These are phyloP conservation scores for Eciton burchellii DNA, from an alignment of 1,140 invertebrate genomes.

Conservation along the genomic window DNA sequence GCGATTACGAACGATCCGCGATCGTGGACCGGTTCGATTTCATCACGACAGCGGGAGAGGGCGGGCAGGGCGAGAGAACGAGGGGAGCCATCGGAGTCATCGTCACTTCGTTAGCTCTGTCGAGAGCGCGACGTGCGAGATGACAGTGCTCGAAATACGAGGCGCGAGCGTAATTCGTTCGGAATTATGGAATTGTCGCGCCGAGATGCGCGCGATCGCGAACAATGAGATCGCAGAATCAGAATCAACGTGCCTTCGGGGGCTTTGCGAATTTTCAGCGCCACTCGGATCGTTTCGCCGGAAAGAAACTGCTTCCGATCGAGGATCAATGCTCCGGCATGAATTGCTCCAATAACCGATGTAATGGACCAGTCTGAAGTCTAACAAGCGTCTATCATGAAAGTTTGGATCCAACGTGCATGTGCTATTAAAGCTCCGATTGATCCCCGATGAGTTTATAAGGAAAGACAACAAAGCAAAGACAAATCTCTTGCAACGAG, in stretches of 20 bases:
- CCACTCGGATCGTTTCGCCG: not conserved
- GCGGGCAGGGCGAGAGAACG: constrained; percentile 45
- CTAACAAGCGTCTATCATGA: not conserved
- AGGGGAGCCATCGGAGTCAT: constrained; percentile 51
- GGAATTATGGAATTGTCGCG: no score
- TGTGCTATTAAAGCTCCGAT: not conserved
- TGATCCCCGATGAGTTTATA: no score
- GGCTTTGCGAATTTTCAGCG: no score
- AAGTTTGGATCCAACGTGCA: not conserved
- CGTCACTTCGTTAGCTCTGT: constrained; percentile 61
- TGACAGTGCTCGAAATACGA: constrained; percentile 64
- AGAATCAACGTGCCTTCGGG: no score
- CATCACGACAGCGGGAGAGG: constrained; percentile 47
- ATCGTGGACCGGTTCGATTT: constrained; percentile 52
- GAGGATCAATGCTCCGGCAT: constrained; percentile 3
- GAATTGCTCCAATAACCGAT: not conserved
- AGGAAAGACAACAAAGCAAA: no score
- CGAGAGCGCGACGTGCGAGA: constrained; percentile 33
- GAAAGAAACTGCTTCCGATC: not conserved
- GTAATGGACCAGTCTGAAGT: not conserved
- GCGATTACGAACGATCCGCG: constrained; percentile 38
- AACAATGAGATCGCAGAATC: no score
- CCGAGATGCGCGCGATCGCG: no score
- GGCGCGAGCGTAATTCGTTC: constrained; percentile 67
- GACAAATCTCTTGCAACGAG: no score